phyloP scores from a whole-genome alignment of 2,888 invertebrate species.

The Agonopterix arenella region DNA sequence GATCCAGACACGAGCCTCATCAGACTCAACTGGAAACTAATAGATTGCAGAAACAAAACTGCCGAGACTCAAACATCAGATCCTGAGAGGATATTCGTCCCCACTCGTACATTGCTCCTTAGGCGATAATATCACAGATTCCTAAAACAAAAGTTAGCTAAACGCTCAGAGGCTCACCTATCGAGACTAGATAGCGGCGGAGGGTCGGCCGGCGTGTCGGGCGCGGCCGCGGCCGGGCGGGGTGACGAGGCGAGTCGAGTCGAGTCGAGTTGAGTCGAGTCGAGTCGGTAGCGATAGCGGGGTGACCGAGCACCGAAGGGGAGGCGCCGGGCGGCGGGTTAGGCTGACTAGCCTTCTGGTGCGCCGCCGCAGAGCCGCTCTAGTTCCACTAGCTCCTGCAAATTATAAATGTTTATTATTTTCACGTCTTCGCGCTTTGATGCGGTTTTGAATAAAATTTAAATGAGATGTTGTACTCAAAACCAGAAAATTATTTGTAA shows the following conservation, averaged over 20 bases:
- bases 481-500: no score
- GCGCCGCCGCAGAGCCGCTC: slow-evolving; percentile 58
- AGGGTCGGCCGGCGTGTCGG: neutral
- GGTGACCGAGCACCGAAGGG: slow-evolving; percentile 1
- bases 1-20: slow-evolving; percentile 2
- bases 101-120: slow-evolving; percentile 37
- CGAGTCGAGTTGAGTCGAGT: slow-evolving; percentile 2
- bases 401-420: neutral
- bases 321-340: neutral
- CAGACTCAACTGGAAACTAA: slow-evolving; percentile 31
- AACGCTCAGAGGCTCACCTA: slow-evolving; percentile 21
- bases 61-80: slow-evolving; percentile 10
- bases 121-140: slow-evolving; percentile 74
- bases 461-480: no score
- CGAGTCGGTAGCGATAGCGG: neutral
- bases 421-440: no score
- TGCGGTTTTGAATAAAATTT: no score
- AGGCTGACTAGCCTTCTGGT: slow-evolving; percentile 42
- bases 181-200: slow-evolving; percentile 4
- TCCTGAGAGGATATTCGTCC: slow-evolving; percentile 8
- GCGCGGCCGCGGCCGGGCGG: slow-evolving; percentile 8
- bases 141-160: slow-evolving; percentile 44
- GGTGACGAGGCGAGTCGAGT: slow-evolving; percentile 9
- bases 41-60: slow-evolving; percentile 35
- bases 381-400: slow-evolving; percentile 56